Conservation (phyloP, 2,797 vertebrate genomes). For the Nannoperca australis region DNA sequence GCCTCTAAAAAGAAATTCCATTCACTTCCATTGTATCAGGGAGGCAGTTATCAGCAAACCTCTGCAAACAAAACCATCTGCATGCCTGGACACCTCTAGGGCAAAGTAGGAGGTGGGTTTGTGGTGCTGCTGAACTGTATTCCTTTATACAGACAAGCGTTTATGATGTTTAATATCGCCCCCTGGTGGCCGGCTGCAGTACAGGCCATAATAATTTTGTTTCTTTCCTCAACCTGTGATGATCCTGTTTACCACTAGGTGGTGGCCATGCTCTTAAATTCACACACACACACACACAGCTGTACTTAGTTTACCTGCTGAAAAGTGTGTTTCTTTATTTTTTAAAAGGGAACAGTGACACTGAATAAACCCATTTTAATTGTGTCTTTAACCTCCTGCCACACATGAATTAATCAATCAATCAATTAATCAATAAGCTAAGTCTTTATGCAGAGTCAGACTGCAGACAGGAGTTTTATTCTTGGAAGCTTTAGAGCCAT, state of each 20-base stretch:
- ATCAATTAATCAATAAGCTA: not conserved
- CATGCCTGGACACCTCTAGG: too few relatives aligned
- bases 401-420: too few relatives aligned
- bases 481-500: not conserved
- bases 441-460: not conserved
- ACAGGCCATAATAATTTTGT: not conserved
- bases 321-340: not conserved
- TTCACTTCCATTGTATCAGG: too few relatives aligned
- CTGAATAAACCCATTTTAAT: not conserved
- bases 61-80: too few relatives aligned
- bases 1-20: not conserved
- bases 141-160: too few relatives aligned
- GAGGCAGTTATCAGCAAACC: too few relatives aligned
- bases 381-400: not conserved
- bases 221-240: not conserved
- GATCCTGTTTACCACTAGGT: constrained; percentile 18
- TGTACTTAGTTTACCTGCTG: not conserved
- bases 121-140: too few relatives aligned
- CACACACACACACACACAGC: not conserved
- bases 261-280: not conserved
- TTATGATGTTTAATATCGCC: too few relatives aligned
- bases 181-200: too few relatives aligned
- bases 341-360: not conserved
- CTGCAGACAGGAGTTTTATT: not conserved
- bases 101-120: not conserved